Evolutionary conservation across 1,140 invertebrate species (phyloP), one percentile per base, ranked within the genome.

Genomic region (Conopomorpha cramerella): DNA sequence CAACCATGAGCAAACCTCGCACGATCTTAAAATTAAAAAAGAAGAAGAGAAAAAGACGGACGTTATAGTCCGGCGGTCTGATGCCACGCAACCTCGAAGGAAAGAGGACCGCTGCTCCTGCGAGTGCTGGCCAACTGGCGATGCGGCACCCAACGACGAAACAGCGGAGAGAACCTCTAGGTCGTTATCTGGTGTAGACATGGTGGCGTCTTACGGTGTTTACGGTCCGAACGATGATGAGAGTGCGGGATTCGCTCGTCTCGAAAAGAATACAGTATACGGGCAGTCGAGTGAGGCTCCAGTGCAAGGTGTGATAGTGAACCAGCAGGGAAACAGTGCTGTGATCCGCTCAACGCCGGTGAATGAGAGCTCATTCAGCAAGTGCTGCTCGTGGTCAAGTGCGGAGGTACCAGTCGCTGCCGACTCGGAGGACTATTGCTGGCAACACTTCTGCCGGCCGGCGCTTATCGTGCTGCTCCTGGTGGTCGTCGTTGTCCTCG

Each of bases 201-300:
- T 50, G 48, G 48, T 50, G 13, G 48, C 48, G 23, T 50, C 48
- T 2, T 50, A 50, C 26, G 48, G 48, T 11, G 48, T 50, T 1
- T 50, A 50, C 35, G 41, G 46, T 31, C 48, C 47, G 7, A 44
- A 47, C 26, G 48, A 50, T 8, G 48, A 50, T 8, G 48, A 50
- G 11, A 43, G 44, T 13, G n/a, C n/a, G n/a, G 48, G 48, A 10
- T 50, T 50, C 31, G 48, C 42, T 2, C 29, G 48, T 17, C 40
- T 47, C 13, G 41, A 41, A 2, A 42, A 49, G 15, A 40, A 45
- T n/a, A 42, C 40, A 36, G 36, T 39, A 7, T 49, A 45, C 31
- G 10, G 17, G 13, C n/a, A n/a, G n/a, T 3, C n/a, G 10, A 10
- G 12, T 7, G 44, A 50, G 19, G 38, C 30, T 18, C 40, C 45